Evolutionary conservation across 2,888 invertebrate genomes (phyloP), one percentile per base, ranked within the genome.

Genomic region (Gortyna flavago): DNA sequence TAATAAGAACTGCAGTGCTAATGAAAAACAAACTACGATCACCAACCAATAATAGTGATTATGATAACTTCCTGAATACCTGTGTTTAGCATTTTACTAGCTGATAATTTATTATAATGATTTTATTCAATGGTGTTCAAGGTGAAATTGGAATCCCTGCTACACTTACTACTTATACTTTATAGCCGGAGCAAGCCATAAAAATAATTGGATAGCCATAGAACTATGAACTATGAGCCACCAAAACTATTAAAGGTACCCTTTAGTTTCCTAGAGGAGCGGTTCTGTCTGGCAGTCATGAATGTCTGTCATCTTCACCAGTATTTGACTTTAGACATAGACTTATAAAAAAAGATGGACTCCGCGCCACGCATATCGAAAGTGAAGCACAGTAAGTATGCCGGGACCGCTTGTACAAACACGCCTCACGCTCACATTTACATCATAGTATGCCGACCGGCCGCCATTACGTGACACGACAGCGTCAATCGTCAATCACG

Each of bases 121-220:
- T 59, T 66, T 18, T 75, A 75, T 59, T 18, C 59, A 51, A 29
- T 75, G 25, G 32, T 35, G 57, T 59, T 51, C 32, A 81, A 79
- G 16, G 64, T 80, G 44, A 80, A 57, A 82, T 79, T 66, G 59
- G 51, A 75, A 35, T 18, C 25, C 29, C 2, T 11, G 18, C 65
- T 51, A 16, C 41, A 66, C 59, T 75, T 21, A 32, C 11, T 48
- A 25, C 57, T 44, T 5, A 21, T 32, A 51, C 32, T 69, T 81
- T 67, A 82, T 38, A 16, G 16, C 29, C 38, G 18, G 54, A 70
- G 66, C 38, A 13, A 21, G 51, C 35, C 32, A 75, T 81, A 82
- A 82, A 71, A 72, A 85, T 81, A 77, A 81, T 67, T 72, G 57
- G 51, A 67, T 59, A 64, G 72, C 61, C n/a, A n/a, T n/a, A n/a